Evolutionary conservation across 2,888 invertebrate genomes (phyloP).

Genomic region (Melieria crassipennis): DNA sequence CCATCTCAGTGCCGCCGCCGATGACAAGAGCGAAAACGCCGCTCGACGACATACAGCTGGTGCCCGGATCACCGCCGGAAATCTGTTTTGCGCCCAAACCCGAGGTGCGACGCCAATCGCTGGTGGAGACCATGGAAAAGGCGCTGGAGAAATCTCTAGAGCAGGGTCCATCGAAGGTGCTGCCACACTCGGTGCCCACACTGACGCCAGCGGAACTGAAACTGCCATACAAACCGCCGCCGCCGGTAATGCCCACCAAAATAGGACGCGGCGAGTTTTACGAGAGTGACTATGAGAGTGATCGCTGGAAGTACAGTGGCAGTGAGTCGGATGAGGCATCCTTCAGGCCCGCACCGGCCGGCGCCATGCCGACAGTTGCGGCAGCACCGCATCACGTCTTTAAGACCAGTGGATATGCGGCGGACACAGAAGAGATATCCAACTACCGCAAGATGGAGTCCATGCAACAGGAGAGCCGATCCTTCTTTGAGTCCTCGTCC

Average conservation of each 20-base stretch:
- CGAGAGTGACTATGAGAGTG: slow-evolving; percentile 77
- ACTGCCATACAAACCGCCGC: slow-evolving; percentile 66
- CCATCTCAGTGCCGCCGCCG: slow-evolving; percentile 52
- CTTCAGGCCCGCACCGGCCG: slow-evolving; percentile 70
- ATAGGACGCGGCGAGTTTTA: slow-evolving; percentile 70
- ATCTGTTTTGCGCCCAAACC: slow-evolving; percentile 71
- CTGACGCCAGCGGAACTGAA: slow-evolving; percentile 67
- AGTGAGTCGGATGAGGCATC: slow-evolving; percentile 73
- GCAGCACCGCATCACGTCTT: slow-evolving; percentile 41
- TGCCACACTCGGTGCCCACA: slow-evolving; percentile 69
- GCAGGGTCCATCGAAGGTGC: slow-evolving; percentile 68
- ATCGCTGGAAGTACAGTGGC: slow-evolving; percentile 74
- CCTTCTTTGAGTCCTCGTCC: slow-evolving; percentile 49
- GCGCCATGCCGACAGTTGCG: slow-evolving; percentile 50
- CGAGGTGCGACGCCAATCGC: slow-evolving; percentile 67
- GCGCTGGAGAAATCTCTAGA: slow-evolving; percentile 68
- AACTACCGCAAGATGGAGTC: slow-evolving; percentile 58
- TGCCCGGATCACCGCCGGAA: slow-evolving; percentile 76
- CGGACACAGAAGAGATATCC: slow-evolving; percentile 76
- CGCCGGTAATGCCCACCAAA: slow-evolving; percentile 71
- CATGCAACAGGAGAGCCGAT: slow-evolving; percentile 54
- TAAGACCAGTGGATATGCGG: slow-evolving; percentile 73
- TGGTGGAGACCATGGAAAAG: slow-evolving; percentile 71
- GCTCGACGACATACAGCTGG: slow-evolving; percentile 68
- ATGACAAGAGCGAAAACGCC: slow-evolving; percentile 60